Percentiles rank a stretch among this genome's conserved stretches.
phyloP scores from a whole-genome alignment of 2,888 invertebrate species.

The Julus scandinavius region DNA sequence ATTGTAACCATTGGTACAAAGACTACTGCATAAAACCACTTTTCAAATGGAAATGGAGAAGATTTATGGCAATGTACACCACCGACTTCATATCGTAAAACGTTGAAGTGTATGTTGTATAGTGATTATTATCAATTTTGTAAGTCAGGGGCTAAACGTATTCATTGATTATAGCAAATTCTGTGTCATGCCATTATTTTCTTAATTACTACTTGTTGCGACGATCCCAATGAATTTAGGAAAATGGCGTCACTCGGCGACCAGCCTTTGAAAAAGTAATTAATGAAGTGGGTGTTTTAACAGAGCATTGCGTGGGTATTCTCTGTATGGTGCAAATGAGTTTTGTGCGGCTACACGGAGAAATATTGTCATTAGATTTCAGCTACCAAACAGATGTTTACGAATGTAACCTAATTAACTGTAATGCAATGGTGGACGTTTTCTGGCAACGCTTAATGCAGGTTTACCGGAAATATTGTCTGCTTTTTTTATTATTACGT shows the following conservation, averaged over 20 bases:
- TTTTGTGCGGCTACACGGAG: neutral
- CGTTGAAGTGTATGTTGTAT: neutral
- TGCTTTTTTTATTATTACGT: neutral
- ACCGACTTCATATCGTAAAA: neutral
- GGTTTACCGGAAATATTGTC: neutral
- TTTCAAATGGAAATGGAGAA: neutral
- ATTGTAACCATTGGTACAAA: neutral
- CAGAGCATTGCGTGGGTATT: neutral
- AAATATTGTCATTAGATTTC: neutral
- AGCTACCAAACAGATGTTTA: neutral
- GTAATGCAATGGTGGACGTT: neutral
- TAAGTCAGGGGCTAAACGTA: neutral
- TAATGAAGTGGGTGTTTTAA: neutral
- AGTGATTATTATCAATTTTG: neutral
- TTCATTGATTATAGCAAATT: neutral
- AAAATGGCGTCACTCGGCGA: neutral
- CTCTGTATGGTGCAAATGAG: neutral
- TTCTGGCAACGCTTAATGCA: neutral
- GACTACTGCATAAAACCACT: neutral
- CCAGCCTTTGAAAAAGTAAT: neutral
- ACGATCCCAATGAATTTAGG: neutral
- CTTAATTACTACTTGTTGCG: neutral
- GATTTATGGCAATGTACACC: neutral
- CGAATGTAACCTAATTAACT: conserved; percentile 21
- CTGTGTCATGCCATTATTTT: neutral